Conservation (phyloP, 2,113 vertebrate species). For the Malurus elegans region DNA sequence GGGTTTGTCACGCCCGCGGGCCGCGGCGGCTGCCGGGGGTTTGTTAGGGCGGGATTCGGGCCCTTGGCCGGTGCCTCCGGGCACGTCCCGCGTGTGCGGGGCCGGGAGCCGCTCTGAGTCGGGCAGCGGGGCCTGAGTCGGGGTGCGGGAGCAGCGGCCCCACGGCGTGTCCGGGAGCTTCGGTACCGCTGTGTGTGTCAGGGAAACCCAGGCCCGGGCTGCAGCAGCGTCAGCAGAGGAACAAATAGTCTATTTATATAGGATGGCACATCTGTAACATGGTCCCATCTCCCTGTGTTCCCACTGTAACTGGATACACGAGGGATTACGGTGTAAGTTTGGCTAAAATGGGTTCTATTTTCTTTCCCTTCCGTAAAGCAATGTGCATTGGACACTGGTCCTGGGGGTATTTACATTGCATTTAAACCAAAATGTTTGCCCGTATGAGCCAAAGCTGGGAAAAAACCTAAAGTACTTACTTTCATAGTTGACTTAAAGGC, state of each 20-base stretch:
- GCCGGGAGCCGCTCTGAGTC: background rate
- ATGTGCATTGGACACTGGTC: background rate
- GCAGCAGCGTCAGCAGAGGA: background rate
- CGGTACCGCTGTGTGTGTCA: rapidly evolving
- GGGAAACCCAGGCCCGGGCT: background rate
- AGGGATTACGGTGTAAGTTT: background rate
- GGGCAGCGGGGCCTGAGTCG: background rate
- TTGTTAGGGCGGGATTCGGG: rapidly evolving
- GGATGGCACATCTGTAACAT: background rate
- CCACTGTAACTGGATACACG: rapidly evolving
- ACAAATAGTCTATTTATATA: rapidly evolving
- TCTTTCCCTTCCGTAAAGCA: background rate
- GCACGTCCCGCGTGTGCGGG: background rate
- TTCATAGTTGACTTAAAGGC: background rate
- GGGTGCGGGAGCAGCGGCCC: background rate
- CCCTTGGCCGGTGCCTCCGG: background rate
- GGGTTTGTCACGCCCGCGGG: background rate
- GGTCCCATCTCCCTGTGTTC: background rate
- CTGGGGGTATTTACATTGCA: background rate
- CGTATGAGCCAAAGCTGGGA: background rate
- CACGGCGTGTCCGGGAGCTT: background rate
- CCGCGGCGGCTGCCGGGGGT: background rate
- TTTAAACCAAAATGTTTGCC: background rate
- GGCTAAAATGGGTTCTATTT: background rate
- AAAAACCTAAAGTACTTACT: background rate